A percentile compares a stretch with the other conserved stretches of the same genome.
Conservation (phyloP, 2,113 vertebrate species). For the Upupa epops region DNA sequence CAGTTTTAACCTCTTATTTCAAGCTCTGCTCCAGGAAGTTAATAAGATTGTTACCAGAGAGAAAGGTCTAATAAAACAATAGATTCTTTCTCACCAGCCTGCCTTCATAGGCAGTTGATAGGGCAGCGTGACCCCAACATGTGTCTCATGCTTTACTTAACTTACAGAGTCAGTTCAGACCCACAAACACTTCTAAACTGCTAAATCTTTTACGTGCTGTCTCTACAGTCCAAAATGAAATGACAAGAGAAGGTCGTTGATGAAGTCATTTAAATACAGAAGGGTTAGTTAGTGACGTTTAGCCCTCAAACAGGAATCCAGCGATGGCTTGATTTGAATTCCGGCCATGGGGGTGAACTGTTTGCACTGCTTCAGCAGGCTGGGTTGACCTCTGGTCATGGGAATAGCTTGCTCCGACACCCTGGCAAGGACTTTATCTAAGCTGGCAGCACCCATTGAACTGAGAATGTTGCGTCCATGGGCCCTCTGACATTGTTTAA, state of each 20-base stretch:
- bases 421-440: neutral
- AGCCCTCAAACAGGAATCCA: neutral
- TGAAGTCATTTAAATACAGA: neutral
- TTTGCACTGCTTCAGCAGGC: neutral
- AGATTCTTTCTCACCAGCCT: slow-evolving; percentile 15
- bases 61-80: slow-evolving; percentile 35
- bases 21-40: slow-evolving; percentile 11
- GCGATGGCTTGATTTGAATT: neutral
- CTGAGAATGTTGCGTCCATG: neutral
- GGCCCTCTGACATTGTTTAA: neutral
- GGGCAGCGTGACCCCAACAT: neutral
- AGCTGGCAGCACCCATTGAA: neutral
- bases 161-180: slow-evolving; percentile 7
- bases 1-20: slow-evolving; percentile 29
- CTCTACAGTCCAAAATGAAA: neutral
- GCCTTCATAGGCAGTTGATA: slow-evolving; percentile 27
- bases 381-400: neutral
- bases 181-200: neutral
- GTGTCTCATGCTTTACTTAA: neutral
- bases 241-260: neutral
- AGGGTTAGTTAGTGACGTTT: neutral
- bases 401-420: neutral
- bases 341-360: neutral
- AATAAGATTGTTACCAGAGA: slow-evolving; percentile 30
- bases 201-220: neutral